phyloP scores from a whole-genome alignment of 2,113 vertebrate genomes.

The Camelus dromedarius region DNA sequence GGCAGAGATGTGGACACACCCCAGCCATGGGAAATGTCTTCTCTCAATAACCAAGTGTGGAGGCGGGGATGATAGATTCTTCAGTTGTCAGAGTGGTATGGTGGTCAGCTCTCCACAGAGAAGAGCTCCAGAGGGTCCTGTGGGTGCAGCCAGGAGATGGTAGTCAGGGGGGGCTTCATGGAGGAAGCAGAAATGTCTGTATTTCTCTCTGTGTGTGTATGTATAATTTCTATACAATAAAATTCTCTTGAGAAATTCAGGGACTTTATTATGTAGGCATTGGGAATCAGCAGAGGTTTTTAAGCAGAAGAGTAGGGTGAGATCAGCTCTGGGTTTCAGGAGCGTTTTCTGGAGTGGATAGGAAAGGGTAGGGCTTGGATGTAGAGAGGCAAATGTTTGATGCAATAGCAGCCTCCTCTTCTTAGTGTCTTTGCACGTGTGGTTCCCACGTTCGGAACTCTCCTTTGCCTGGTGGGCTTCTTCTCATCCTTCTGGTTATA shows the following conservation, averaged over 20 bases:
- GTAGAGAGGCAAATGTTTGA: not conserved
- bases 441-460: not conserved
- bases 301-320: not conserved
- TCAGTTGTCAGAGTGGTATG: not conserved
- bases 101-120: not conserved
- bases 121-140: not conserved
- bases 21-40: not conserved
- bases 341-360: not conserved
- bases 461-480: not conserved
- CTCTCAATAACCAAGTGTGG: not conserved
- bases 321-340: not conserved
- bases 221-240: not conserved
- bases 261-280: not conserved
- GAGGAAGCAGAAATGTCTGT: not conserved
- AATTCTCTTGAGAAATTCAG: not conserved
- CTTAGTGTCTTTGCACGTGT: not conserved
- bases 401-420: not conserved
- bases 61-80: not conserved
- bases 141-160: not conserved
- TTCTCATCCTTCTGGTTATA: not conserved
- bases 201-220: not conserved
- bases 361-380: not conserved
- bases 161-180: not conserved
- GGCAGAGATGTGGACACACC: not conserved
- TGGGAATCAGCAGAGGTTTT: not conserved